Base-by-base conservation (phyloP, 1,140 invertebrate species). In the Zaprionus capensis region DNA sequence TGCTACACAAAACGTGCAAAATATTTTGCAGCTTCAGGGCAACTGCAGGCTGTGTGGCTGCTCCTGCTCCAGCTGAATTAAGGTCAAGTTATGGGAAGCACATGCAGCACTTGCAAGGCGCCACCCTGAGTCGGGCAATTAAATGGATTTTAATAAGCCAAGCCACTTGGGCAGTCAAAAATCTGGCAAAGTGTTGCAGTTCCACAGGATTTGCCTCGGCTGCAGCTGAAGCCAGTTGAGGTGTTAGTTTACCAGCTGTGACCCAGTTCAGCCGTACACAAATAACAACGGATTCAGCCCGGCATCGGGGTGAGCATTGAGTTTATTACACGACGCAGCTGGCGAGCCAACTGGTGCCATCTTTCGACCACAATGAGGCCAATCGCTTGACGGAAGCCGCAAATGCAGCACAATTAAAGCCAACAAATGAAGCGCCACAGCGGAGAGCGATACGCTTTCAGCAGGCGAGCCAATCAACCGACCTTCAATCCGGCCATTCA, bases 71-170 rank as follows among this genome's bases (percentile, higher is more conserved):
- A 53, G 51, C 69, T 53, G 67, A 90, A 88, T 85, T 88, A 85
- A 80, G 84, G 84, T 88, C 84, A 85, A 88, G 81, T 85, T 79
- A 31, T 14, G 44, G 55, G 5, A 7, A 22, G 14, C 55, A 53
- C 84, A 67, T 51, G 64, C 65, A 78, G 64, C 68, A 78, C 81
- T 71, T 77, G 78, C 22, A 46, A 73, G 81, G 78, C 85, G 69
- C 67, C 78, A 31, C 22, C 17, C 51, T 46, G 56, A 79, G 73
- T 41, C 56, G 49, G 24, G 65, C 77, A 88, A 90, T 88, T 88
- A 88, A 87, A 80, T 88, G 78, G 78, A 68, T 71, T 87, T 87
- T 87, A 88, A 88, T 88, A 88, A 90, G 81, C 84, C 74, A 68
- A 70, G 58, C 72, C 81, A 88, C 84, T 90, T 85, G 76, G 77